These are phyloP conservation scores for Platyscapa corneri DNA, from an alignment of 1,140 invertebrate species.

Conservation along the genomic window DNA sequence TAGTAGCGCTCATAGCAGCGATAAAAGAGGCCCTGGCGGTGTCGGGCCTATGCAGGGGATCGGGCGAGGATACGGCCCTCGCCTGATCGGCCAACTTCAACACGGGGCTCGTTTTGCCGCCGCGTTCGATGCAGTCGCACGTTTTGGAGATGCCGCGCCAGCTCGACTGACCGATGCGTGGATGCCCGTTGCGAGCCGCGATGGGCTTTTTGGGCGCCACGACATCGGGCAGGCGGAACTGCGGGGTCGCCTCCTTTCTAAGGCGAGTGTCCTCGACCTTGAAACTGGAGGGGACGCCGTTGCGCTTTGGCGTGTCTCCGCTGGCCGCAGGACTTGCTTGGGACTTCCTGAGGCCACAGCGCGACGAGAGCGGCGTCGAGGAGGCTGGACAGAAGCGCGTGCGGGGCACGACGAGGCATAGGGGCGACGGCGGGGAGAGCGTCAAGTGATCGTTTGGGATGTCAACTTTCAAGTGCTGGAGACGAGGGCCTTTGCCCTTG, in stretches of 20 bases:
- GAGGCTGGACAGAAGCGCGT: conserved; percentile 15
- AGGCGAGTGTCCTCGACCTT: neutral
- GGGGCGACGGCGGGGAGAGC: conserved; percentile 49
- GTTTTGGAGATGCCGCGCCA: conserved; percentile 71
- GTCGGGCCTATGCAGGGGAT: conserved; percentile 74
- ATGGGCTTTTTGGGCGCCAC: conserved; percentile 48
- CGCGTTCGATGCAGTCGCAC: conserved; percentile 70
- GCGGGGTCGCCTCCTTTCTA: neutral
- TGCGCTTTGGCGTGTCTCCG: conserved; percentile 37
- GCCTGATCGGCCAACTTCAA: conserved; percentile 69
- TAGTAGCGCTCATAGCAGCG: conserved; percentile 62
- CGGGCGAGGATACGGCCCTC: conserved; percentile 75
- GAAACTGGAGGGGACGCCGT: conserved; percentile 30
- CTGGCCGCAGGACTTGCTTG: neutral
- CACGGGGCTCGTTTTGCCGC: conserved; percentile 63
- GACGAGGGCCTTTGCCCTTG: conserved; percentile 47
- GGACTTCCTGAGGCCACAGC: neutral
- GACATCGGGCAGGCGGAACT: conserved; percentile 65
- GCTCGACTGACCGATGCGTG: conserved; percentile 60
- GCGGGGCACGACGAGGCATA: conserved; percentile 31
- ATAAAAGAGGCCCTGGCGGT: conserved; percentile 68
- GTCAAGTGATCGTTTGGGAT: conserved; percentile 20
- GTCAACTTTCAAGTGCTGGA: neutral
- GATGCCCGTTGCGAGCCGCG: conserved; percentile 52
- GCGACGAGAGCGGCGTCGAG: conserved; percentile 9